Evolutionary conservation across 2,113 vertebrate species (phyloP).

Genomic region (Lophotis ruficrista): DNA sequence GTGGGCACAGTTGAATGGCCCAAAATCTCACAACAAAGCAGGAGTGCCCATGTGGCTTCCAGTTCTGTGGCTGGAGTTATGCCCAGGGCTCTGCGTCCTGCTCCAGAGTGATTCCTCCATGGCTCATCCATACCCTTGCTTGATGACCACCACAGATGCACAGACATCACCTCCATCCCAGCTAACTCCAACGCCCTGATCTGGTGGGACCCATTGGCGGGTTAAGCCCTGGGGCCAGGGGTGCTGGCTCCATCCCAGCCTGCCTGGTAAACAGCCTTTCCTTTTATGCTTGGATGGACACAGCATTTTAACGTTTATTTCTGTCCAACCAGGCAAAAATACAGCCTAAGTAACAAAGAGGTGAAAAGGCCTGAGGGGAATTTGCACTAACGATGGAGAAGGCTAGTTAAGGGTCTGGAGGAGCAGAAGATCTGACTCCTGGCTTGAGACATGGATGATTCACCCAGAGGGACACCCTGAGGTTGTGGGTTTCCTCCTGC

Average conservation of each 20-base stretch:
- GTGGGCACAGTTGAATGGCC: background rate
- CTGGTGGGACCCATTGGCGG: background rate
- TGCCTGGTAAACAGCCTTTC: background rate
- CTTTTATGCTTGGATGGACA: background rate
- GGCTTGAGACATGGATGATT: background rate
- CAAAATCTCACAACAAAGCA: background rate
- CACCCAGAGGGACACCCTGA: background rate
- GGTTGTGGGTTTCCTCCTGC: background rate
- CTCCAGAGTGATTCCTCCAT: background rate
- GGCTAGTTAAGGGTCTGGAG: background rate
- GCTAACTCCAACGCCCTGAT: fast-evolving
- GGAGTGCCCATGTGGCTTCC: fast-evolving
- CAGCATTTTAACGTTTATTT: background rate
- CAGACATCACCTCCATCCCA: background rate
- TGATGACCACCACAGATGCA: background rate
- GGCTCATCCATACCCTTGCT: background rate
- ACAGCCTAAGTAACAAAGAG: background rate
- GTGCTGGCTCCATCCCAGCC: background rate
- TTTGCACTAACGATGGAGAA: background rate
- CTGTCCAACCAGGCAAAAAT: constrained; percentile 11
- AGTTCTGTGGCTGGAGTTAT: background rate
- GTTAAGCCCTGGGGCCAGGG: background rate
- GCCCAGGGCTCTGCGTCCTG: background rate
- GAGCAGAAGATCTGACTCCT: background rate
- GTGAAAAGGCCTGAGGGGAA: background rate